Evolutionary conservation across 2,797 vertebrate species (phyloP), one percentile per base, ranked within the genome.

Genomic region (Pseudochirops corinnae): DNA sequence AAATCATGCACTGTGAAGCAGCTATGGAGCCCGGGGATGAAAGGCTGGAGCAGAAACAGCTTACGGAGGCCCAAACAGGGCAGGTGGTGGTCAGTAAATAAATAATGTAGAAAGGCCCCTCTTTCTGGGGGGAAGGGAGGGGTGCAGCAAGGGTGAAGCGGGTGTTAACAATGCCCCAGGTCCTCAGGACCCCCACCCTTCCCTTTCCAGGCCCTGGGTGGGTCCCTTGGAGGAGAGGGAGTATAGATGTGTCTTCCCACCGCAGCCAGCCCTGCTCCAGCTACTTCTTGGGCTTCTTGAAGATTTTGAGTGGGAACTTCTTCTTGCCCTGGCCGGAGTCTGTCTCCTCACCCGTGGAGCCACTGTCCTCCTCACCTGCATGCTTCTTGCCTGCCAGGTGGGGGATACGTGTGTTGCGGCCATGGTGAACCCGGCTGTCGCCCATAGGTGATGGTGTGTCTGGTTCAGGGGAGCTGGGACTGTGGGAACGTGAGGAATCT

Each of bases 221-320:
- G 95, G 56, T 95, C 94, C 93, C 92, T 94, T 97, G 91, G 92
- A 92, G 91, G 56, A 39, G 74, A 94, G 94, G 94, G 90, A 95
- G 50, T n/a, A 92, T 92, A 90, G 52, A 13, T 87, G 82, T 97
- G 90, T 96, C 93, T 91, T 97, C 93, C 96, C 93, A 82, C 94
- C 56, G 92, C 96, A 95, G 91, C 90, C 93, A 92, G 50, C 60
- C 33, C 57, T 50, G 95, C 58, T 39, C 95, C 90, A 95, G 57
- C 97, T 99, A 99, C 99, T 99, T 99, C 98, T 98, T 99, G 99
- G 99, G 99, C 97, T 99, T 99, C 99, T 99, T 99, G 98, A 99
- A 99, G 98, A 99, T 99, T 99, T 99, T 99, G 98, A 99, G 99
- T 91, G 98, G 98, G 98, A 99, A 99, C 98, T 99, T 99, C 99